A percentile compares a stretch with the other conserved stretches of the same genome.
Conservation (phyloP, 2,888 invertebrate genomes). For the Coecobrya sp. region DNA sequence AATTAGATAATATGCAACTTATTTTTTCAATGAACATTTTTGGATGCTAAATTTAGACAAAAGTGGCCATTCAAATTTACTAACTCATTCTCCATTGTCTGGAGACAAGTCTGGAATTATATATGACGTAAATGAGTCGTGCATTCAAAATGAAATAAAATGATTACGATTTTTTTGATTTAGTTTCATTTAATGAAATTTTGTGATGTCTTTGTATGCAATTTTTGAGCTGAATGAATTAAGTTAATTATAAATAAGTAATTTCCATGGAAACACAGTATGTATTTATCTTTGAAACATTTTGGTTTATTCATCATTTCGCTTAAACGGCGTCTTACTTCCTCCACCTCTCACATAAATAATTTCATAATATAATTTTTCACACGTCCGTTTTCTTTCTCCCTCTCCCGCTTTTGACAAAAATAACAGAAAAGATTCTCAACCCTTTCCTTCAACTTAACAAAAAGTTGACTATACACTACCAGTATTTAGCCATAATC, state of each 20-base stretch:
- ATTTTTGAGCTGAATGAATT: neutral
- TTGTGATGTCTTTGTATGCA: neutral
- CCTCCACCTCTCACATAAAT: slow-evolving; percentile 1
- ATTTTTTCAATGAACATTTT: too few relatives aligned
- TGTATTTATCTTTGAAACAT: neutral
- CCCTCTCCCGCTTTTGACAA: neutral
- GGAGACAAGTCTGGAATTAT: too few relatives aligned
- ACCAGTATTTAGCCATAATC: neutral
- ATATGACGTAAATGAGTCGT: too few relatives aligned
- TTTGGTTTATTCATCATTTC: neutral
- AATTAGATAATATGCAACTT: too few relatives aligned
- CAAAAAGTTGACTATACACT: neutral
- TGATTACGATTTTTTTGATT: too few relatives aligned
- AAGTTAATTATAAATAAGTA: neutral
- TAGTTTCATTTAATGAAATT: too few relatives aligned
- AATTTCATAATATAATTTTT: neutral
- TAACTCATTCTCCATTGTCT: too few relatives aligned
- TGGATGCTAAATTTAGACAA: too few relatives aligned
- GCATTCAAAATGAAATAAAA: too few relatives aligned
- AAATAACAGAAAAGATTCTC: neutral
- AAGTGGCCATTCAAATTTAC: too few relatives aligned
- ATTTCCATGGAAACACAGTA: neutral
- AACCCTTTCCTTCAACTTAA: neutral
- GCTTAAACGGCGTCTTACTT: neutral
- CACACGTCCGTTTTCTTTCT: neutral